phyloP scores from a whole-genome alignment of 92 coral and sea anemone species.

The Actinostola sp. region DNA sequence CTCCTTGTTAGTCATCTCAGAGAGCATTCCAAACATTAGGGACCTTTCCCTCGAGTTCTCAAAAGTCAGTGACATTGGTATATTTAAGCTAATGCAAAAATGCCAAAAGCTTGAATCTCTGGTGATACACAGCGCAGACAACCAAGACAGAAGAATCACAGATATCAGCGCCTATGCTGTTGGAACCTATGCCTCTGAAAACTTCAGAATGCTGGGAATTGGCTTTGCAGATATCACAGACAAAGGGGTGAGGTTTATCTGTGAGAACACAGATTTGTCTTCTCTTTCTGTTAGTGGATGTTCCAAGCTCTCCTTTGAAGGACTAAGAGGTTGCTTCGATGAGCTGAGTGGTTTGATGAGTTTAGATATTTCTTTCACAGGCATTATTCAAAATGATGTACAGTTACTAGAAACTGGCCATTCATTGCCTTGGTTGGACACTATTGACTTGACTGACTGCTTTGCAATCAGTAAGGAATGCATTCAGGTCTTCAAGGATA shows the following conservation, averaged over 20 bases:
- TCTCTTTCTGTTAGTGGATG: conserved; percentile 88
- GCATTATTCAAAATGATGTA: conserved; percentile 68
- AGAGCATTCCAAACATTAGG: conserved; percentile 68
- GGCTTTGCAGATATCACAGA: conserved; percentile 94
- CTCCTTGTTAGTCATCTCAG: conserved; percentile 78
- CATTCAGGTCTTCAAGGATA: conserved; percentile 64
- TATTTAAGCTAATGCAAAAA: conserved; percentile 73
- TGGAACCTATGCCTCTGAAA: conserved; percentile 81
- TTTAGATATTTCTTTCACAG: conserved; percentile 92
- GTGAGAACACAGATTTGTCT: conserved; percentile 76
- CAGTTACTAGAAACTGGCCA: conserved; percentile 88
- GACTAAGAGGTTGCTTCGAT: conserved; percentile 77
- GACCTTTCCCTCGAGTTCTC: conserved; percentile 89
- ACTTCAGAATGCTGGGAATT: conserved; percentile 83
- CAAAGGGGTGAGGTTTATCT: conserved; percentile 85
- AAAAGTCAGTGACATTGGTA: conserved; percentile 86
- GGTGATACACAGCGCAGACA: conserved; percentile 82
- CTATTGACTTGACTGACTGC: conserved; percentile 87
- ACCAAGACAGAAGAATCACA: conserved; percentile 72
- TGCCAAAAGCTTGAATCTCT: conserved; percentile 83
- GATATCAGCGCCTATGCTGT: conserved; percentile 82
- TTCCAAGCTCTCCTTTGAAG: conserved; percentile 79
- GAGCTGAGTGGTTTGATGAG: conserved; percentile 72
- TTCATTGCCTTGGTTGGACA: conserved; percentile 79
- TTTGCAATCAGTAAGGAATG: conserved; percentile 73